Percentiles rank a stretch among this genome's conserved stretches.
Conservation (phyloP, 2,888 invertebrate species). For the Neria commutata region DNA sequence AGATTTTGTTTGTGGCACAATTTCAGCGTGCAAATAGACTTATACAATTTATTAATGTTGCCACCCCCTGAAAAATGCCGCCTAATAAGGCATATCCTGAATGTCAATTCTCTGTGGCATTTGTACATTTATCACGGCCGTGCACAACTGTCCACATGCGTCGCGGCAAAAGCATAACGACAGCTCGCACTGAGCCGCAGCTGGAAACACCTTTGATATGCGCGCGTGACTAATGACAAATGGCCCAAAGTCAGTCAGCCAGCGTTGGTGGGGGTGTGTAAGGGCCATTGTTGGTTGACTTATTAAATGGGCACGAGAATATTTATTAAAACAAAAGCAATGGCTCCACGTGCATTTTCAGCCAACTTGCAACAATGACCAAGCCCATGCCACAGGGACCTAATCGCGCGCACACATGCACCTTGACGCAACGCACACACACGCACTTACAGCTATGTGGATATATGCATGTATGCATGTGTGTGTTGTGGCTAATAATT, state of each 20-base stretch:
- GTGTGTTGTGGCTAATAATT: slow-evolving; percentile 43
- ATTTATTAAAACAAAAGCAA: slow-evolving; percentile 12
- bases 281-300: slow-evolving; percentile 16
- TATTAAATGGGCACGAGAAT: slow-evolving; percentile 20
- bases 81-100: too few species aligned
- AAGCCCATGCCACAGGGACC: too few species aligned
- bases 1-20: too few species aligned
- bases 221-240: slow-evolving; percentile 46
- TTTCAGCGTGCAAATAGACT: too few species aligned
- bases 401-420: too few species aligned
- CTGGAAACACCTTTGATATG: slow-evolving; percentile 46
- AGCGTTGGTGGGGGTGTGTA: neutral
- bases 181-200: slow-evolving; percentile 10
- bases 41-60: too few species aligned
- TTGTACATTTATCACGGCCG: neutral
- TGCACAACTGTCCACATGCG: neutral
- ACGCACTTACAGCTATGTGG: slow-evolving; percentile 35
- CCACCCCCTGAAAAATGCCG: too few species aligned
- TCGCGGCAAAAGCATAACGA: neutral
- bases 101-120: too few species aligned
- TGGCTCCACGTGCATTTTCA: slow-evolving; percentile 36
- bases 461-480: slow-evolving; percentile 5
- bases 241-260: neutral
- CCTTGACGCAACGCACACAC: slow-evolving; percentile 33
- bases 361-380: too few species aligned